Base-by-base conservation (phyloP, 2,888 invertebrate genomes). In the Tridacna gigas region DNA sequence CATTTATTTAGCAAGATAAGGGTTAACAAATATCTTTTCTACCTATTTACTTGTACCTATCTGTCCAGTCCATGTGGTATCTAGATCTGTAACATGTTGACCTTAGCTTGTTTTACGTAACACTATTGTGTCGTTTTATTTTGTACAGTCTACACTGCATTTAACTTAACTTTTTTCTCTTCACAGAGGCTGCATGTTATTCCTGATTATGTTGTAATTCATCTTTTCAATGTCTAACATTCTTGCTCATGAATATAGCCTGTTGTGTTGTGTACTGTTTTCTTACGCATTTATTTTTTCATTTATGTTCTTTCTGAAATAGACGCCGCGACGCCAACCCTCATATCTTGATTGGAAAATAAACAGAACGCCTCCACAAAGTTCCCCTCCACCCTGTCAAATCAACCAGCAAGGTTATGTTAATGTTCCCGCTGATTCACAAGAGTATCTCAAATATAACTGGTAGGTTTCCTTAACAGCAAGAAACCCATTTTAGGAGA, bases 381-480 rank as follows among this genome's bases (percentile, higher is more conserved):
- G 74, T 48, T 69, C 86, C 28, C 89, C 88, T 25, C 63, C 84
- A 15, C 88, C 87, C 22, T 79, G 82, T 69, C 45, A 65, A 69
- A 67, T 66, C 13, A 75, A 75, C 37, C 75, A 71, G 60, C 22
- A 13, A 25, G 83, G 89, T 45, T 90, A 90, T 83, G 88, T 89
- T 37, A 90, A 90, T 85, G 86, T 90, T 28, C 80, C 83, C 13
- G 67, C 51, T 48, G 82, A 80, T 22, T 65, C 78, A 76, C 51
- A 71, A 71, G 89, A 83, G 48, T 80, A 76, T 66, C 48, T 28
- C 18, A 73, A 81, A 60, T 86, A 74, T 79, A 61, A 84, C 22
- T 89, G 89, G 89, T 89, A 87, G 60, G 89, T 89, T 61, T 37
- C 37, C 7, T n/a, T n/a, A n/a, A n/a, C n/a, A n/a, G 18, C 56